These are phyloP conservation scores for Petromus typicus DNA, from an alignment of 2,113 vertebrate genomes.

Conservation along the genomic window DNA sequence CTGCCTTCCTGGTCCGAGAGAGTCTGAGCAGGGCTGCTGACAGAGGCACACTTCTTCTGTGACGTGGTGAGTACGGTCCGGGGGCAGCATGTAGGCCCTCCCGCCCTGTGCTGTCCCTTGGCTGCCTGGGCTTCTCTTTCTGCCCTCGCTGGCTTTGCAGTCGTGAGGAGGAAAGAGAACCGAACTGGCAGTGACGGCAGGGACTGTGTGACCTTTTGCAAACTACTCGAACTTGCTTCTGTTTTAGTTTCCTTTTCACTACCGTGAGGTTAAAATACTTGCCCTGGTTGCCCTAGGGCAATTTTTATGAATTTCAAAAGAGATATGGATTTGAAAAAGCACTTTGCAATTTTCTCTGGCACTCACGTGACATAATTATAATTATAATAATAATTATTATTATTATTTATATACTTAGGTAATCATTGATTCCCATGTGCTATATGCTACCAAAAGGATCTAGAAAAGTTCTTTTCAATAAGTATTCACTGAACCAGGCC, in stretches of 20 bases:
- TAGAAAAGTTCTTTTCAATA: neutral
- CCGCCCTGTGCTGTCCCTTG: rapidly evolving
- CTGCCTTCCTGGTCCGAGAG: neutral
- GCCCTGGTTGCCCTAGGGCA: neutral
- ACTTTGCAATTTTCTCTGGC: neutral
- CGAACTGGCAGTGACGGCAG: neutral
- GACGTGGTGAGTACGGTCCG: slow-evolving; percentile 45
- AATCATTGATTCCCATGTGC: neutral
- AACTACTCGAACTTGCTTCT: neutral
- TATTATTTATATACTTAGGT: neutral
- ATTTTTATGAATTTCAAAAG: slow-evolving; percentile 4
- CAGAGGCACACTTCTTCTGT: neutral
- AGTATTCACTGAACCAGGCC: neutral
- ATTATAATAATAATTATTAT: neutral
- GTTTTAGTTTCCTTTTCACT: slow-evolving; percentile 47
- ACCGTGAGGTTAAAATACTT: neutral
- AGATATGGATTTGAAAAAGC: neutral
- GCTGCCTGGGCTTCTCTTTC: neutral
- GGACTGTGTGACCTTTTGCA: neutral
- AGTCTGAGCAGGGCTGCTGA: neutral
- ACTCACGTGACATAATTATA: neutral
- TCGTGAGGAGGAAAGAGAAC: neutral
- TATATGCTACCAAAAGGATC: neutral
- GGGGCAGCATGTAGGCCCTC: neutral
- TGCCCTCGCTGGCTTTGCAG: neutral